These are phyloP conservation scores for Amphilophus citrinellus DNA, from an alignment of 2,113 vertebrate genomes.

Conservation along the genomic window DNA sequence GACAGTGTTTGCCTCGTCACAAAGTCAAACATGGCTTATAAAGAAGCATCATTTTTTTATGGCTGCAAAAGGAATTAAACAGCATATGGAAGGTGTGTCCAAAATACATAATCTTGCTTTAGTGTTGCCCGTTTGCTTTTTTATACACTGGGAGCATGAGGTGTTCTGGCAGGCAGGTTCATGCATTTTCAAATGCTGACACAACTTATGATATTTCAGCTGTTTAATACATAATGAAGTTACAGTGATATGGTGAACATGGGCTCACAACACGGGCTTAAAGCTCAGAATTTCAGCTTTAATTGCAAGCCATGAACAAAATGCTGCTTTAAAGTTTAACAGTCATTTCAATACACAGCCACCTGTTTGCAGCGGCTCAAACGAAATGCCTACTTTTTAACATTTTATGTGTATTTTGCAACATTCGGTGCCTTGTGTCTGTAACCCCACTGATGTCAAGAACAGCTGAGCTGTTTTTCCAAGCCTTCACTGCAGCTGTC, in stretches of 20 bases:
- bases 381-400: neutral
- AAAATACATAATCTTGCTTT: conserved; percentile 23
- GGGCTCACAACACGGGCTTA: too few relatives aligned
- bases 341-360: neutral
- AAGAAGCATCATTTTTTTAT: conserved; percentile 40
- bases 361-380: neutral
- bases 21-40: conserved; percentile 4
- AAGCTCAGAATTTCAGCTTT: neutral
- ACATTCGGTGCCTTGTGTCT: neutral
- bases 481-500: too few relatives aligned
- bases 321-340: neutral
- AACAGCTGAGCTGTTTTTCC: neutral
- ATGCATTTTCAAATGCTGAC: neutral
- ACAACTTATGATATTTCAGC: neutral
- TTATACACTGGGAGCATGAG: neutral
- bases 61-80: conserved; percentile 20
- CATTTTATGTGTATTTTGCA: neutral
- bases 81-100: conserved; percentile 5
- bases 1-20: conserved; percentile 22
- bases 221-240: too few relatives aligned
- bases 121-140: conserved; percentile 2
- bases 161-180: neutral
- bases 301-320: neutral
- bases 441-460: neutral
- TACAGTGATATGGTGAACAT: too few relatives aligned